phyloP scores from a whole-genome alignment of 2,113 vertebrate genomes.

The Pteruthius melanotis region DNA sequence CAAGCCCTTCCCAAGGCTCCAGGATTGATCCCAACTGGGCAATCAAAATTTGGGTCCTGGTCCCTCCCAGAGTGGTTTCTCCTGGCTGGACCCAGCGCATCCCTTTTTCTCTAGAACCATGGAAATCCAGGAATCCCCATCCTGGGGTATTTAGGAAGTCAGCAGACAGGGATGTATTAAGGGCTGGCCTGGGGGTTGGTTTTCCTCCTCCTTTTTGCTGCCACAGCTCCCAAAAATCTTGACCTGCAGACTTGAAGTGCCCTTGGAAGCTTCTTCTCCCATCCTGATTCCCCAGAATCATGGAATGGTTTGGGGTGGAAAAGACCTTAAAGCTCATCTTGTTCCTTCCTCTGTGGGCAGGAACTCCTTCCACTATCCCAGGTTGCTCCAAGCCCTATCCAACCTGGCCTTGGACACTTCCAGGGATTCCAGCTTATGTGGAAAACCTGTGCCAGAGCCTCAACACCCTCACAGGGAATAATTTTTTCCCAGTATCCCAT shows the following conservation, averaged over 20 bases:
- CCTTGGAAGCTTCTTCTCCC: not conserved
- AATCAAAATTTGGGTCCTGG: rapidly evolving
- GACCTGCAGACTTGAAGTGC: not conserved
- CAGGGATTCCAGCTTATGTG: not conserved
- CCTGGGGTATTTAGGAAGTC: not conserved
- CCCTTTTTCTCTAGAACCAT: too few species aligned
- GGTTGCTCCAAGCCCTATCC: not conserved
- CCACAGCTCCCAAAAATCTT: not conserved
- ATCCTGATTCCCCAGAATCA: not conserved
- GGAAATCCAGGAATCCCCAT: not conserved
- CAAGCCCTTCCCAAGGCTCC: not conserved
- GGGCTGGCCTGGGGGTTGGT: not conserved
- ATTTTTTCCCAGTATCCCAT: not conserved
- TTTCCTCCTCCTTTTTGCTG: not conserved
- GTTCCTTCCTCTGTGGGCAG: not conserved
- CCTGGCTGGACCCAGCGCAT: not conserved
- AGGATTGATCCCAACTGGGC: not conserved
- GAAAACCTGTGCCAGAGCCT: not conserved
- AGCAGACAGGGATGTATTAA: too few species aligned
- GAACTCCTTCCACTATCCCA: not conserved
- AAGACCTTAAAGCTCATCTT: not conserved
- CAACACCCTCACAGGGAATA: not conserved
- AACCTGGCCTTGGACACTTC: not conserved
- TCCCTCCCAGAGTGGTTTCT: not conserved
- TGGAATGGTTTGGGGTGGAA: not conserved